Conservation (phyloP, 2,113 vertebrate genomes). For the Carassius gibelio region DNA sequence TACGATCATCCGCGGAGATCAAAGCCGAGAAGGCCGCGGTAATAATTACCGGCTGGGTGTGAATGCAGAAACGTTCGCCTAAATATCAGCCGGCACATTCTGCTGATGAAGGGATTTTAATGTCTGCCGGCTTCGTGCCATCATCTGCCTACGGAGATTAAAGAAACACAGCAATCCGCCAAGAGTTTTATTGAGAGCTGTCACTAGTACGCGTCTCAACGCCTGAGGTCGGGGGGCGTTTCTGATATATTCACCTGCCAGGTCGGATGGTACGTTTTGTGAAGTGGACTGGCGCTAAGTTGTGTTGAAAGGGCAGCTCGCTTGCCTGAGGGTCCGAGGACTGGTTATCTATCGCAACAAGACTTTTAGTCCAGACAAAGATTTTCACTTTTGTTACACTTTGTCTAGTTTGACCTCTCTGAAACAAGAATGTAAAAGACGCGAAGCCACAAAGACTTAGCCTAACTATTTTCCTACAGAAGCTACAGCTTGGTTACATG, state of each 20-base stretch:
- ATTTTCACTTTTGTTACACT: neutral
- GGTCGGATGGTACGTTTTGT: slow-evolving; percentile 67
- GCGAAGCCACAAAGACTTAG: neutral
- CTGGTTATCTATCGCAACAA: slow-evolving; percentile 69
- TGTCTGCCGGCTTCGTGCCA: slow-evolving; percentile 66
- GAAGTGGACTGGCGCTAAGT: slow-evolving; percentile 59
- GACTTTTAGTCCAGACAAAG: slow-evolving; percentile 30
- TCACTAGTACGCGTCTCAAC: slow-evolving; percentile 61
- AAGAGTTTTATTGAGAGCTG: slow-evolving; percentile 74
- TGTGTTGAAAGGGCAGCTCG: slow-evolving; percentile 55
- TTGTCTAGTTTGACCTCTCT: slow-evolving; percentile 13
- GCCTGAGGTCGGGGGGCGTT: slow-evolving; percentile 46
- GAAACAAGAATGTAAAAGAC: slow-evolving; percentile 9
- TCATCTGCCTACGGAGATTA: slow-evolving; percentile 65
- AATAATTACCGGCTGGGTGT: slow-evolving; percentile 78
- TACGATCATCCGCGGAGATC: slow-evolving; percentile 83
- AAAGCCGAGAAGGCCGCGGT: slow-evolving; percentile 73
- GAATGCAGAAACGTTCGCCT: slow-evolving; percentile 73
- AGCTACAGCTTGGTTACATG: neutral
- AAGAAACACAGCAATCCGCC: slow-evolving; percentile 62
- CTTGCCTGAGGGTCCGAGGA: slow-evolving; percentile 69
- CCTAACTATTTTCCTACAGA: neutral
- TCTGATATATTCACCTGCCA: slow-evolving; percentile 75
- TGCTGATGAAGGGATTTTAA: slow-evolving; percentile 83
- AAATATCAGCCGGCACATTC: slow-evolving; percentile 83